These are phyloP conservation scores for Hippolais icterina DNA, from an alignment of 2,113 vertebrate genomes.

Conservation along the genomic window DNA sequence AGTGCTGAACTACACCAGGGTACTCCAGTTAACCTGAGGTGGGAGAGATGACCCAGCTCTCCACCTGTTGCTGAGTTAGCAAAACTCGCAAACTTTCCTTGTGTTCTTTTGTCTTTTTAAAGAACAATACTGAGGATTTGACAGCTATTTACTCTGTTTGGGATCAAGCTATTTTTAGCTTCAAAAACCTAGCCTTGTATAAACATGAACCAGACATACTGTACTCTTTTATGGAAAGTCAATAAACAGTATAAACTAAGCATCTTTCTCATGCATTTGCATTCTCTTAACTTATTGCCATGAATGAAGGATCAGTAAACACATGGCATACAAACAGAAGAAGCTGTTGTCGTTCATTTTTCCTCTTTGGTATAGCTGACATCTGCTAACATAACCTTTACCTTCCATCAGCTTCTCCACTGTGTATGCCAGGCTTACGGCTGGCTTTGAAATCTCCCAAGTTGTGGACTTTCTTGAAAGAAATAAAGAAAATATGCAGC, in stretches of 20 bases:
- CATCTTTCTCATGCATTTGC: neutral
- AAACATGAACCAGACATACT: neutral
- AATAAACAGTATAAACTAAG: neutral
- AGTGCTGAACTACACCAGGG: neutral
- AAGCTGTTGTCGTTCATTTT: neutral
- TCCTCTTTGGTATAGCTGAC: neutral
- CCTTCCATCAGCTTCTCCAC: neutral
- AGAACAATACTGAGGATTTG: neutral
- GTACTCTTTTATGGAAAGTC: neutral
- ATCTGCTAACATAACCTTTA: neutral
- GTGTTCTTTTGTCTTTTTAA: neutral
- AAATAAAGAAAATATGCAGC: neutral
- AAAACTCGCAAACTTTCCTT: neutral
- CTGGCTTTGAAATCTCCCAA: neutral
- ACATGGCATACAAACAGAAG: neutral
- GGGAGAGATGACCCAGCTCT: neutral
- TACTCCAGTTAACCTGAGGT: neutral
- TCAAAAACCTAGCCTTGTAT: neutral
- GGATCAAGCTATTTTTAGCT: neutral
- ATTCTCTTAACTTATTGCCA: neutral
- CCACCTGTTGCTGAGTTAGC: neutral
- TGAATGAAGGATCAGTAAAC: neutral
- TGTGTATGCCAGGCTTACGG: neutral
- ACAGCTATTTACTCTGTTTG: neutral
- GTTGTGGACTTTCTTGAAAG: neutral